phyloP scores from a whole-genome alignment of 2,113 vertebrate genomes.

The Saguinus imperator region DNA sequence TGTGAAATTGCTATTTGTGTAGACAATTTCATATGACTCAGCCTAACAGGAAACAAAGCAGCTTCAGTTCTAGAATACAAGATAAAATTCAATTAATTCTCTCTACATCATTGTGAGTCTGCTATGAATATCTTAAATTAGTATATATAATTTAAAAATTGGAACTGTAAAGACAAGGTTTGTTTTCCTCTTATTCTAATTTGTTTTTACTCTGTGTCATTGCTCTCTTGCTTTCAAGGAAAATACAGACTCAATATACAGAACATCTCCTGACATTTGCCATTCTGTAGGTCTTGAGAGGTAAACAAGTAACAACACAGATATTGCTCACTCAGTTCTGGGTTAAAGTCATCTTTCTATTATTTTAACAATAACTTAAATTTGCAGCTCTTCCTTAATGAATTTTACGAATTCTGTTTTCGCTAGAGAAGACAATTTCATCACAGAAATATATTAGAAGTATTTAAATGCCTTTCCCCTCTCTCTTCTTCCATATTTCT shows the following conservation, averaged over 20 bases:
- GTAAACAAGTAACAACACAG: conserved; percentile 40
- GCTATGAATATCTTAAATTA: conserved; percentile 26
- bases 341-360: conserved; percentile 33
- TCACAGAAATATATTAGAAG: background rate
- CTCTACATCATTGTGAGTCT: background rate
- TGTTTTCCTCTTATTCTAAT: conserved; percentile 10
- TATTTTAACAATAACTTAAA: conserved; percentile 40
- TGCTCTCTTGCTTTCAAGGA: background rate
- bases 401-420: conserved; percentile 23
- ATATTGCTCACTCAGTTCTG: background rate
- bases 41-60: background rate
- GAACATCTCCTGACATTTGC: background rate
- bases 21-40: conserved; percentile 25
- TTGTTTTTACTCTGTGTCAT: background rate
- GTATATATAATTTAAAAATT: conserved; percentile 16
- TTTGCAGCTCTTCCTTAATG: conserved; percentile 32
- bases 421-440: background rate
- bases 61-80: background rate
- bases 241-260: background rate
- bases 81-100: conserved; percentile 25
- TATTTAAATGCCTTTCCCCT: background rate
- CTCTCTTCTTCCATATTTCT: background rate
- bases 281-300: background rate
- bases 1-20: conserved; percentile 11
- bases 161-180: conserved; percentile 18